Evolutionary conservation across 37 sponge, comb jelly and placozoan genomes (phyloP).

Genomic region (Tethya wilhelma): DNA sequence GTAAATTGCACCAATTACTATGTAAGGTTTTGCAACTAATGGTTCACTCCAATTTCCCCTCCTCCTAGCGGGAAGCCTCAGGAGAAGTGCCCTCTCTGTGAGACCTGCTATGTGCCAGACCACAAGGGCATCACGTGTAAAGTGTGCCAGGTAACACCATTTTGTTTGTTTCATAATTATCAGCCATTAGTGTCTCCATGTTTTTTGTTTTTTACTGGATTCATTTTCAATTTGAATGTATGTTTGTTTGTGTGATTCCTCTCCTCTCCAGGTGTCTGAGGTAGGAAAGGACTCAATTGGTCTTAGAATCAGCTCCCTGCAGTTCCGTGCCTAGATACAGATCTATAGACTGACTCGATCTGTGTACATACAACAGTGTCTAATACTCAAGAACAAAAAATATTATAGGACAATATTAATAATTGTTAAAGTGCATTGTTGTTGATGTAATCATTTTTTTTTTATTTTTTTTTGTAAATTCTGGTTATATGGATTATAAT

Average conservation of each 20-base stretch:
- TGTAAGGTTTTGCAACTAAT: too few species aligned
- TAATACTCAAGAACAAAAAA: neutral
- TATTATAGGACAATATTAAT: neutral
- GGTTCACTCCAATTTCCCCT: too few species aligned
- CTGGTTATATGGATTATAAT: too few species aligned
- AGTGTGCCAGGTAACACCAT: constrained; percentile 74
- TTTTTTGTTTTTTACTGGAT: neutral
- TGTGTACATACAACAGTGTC: neutral
- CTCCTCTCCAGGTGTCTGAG: constrained; percentile 77
- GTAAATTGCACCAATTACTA: too few species aligned
- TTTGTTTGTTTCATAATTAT: neutral
- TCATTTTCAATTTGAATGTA: neutral
- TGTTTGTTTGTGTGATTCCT: neutral
- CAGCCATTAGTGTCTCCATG: neutral
- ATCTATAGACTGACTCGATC: neutral
- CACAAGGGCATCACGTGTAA: constrained; percentile 85
- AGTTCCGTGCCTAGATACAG: constrained; percentile 78
- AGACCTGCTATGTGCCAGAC: constrained; percentile 83
- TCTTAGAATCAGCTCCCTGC: constrained; percentile 86
- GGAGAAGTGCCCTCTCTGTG: constrained; percentile 94
- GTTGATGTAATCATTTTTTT: too few species aligned
- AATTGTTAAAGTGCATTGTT: neutral
- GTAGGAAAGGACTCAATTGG: constrained; percentile 91
- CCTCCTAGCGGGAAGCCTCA: constrained; percentile 79
- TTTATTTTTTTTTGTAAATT: too few species aligned